Base-by-base conservation (phyloP, 2,888 invertebrate genomes). In the Melinaea marsaeus region DNA sequence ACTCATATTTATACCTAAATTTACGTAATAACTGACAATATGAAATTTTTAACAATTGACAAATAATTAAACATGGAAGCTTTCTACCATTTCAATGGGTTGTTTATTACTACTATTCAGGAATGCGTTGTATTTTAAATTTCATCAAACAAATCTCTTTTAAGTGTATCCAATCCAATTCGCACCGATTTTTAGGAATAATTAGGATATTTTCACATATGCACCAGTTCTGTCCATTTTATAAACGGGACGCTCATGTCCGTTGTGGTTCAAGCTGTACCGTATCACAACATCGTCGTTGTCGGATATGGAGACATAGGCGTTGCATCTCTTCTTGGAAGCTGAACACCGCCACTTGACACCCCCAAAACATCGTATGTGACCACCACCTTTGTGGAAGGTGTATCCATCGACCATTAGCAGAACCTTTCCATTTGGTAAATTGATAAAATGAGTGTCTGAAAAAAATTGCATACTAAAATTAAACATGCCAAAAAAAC, bases 351-450 rank as follows among this genome's bases (percentile, higher is more conserved):
- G 59, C 73, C 73, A 73, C 51, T 69, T 63, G 32, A 67, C 64
- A 13, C 66, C 67, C 33, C 67, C 67, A 54, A 47, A 64, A 47
- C 63, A 66, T 45, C 55, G 57, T 47, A 60, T 64, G 47, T 58
- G 66, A 33, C 67, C 65, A 13, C 63, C 65, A 2, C 67, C 68
- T 54, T 69, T 71, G 32, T 70, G 69, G 22, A 70, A 73, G 2
- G 74, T 73, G 55, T 71, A 74, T 1, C 74, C 73, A 6, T 73
- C 57, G 2, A 73, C 66, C 69, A 71, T 69, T 1, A 71, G 64
- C 0, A 70, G 58, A 42, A 58, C 13, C 57, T 61, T 60, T 48
- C 73, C 66, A 56, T 69, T 68, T 42, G 22, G 11, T 34, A 72
- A 57, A 0, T 60, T 64, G n/a, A 73, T 68, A 47, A 69, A 69